Percentiles rank a stretch among this genome's conserved stretches.
Conservation (phyloP, 2,797 vertebrate genomes). For the Lacerta bilineata region DNA sequence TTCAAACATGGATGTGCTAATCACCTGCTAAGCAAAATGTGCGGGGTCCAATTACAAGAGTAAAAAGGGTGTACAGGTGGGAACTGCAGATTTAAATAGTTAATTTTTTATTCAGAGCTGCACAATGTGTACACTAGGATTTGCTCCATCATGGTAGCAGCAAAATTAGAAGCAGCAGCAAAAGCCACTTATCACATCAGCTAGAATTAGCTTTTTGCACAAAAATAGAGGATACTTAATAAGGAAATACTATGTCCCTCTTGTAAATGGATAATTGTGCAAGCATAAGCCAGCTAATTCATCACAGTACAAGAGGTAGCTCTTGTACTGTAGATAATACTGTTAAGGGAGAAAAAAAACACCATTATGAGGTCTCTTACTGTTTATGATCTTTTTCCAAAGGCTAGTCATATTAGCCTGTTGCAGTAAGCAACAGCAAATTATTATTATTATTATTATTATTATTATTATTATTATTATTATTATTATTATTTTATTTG, state of each 20-base stretch:
- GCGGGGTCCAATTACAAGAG: not conserved
- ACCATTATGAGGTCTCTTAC: not conserved
- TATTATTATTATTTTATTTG: too few relatives aligned
- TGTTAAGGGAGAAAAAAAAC: not conserved
- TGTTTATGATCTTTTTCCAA: not conserved
- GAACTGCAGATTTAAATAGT: too few relatives aligned
- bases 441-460: too few relatives aligned
- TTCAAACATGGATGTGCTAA: not conserved
- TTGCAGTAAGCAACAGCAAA: too few relatives aligned
- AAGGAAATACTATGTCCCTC: not conserved
- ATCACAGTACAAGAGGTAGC: not conserved
- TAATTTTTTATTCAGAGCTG: not conserved
- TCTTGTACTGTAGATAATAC: not conserved
- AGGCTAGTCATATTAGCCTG: too few relatives aligned
- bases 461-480: too few relatives aligned
- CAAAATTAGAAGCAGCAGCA: slow-evolving; percentile 54
- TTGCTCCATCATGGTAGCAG: slow-evolving; percentile 40
- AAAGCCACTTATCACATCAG: slow-evolving; percentile 17
- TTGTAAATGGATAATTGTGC: slow-evolving; percentile 27
- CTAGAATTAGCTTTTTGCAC: slow-evolving; percentile 31
- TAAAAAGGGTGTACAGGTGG: too few relatives aligned
- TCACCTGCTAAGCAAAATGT: not conserved
- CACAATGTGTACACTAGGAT: slow-evolving; percentile 10
- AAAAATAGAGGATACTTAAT: slow-evolving; percentile 1
- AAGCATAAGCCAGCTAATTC: slow-evolving; percentile 1